Evolutionary conservation across 2,888 invertebrate species (phyloP), one percentile per base, ranked within the genome.

Genomic region (Drosophila suboccidentalis): DNA sequence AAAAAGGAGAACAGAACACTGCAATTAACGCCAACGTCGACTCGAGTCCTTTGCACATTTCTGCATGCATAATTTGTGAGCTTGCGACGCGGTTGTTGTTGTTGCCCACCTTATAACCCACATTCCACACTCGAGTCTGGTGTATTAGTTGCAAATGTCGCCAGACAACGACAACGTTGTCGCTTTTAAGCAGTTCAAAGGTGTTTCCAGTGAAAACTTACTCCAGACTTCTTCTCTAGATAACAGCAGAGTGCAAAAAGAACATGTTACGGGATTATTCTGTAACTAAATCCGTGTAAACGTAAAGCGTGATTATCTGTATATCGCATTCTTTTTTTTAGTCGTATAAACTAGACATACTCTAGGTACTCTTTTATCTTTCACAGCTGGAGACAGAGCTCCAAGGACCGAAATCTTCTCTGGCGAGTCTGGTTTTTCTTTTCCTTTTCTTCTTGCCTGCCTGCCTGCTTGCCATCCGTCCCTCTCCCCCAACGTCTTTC

Each of bases 81-180:
- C 22, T 22, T 29, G 58, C 41, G 41, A 51, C 19, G 46, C 41
- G 63, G 63, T 26, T 80, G 55, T 50, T 60, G 62, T 78, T 65
- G 72, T 73, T 78, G 66, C 64, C 73, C 62, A 58, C 50, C 62
- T 68, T 73, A 15, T 57, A 69, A 69, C 58, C 73, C 82, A 85
- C 73, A 84, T 72, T 47, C 29, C 36, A 17, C 32, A 41, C 19
- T 41, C n/a, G 44, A 43, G 53, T 34, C 41, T 39, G 39, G 51
- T 36, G 49, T 57, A 73, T 68, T 59, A 62, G 49, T 71, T 71
- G 49, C 64, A 70, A 64, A 60, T 60, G 74, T 69, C 55, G 63
- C 64, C 55, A 63, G 75, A 76, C 71, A 54, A 59, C 50, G 46
- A 34, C 67, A 54, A 55, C 50, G 59, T 63, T 43, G 34, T 36